Evolutionary conservation across 2,797 vertebrate genomes (phyloP).

Genomic region (Australoheros facetus): DNA sequence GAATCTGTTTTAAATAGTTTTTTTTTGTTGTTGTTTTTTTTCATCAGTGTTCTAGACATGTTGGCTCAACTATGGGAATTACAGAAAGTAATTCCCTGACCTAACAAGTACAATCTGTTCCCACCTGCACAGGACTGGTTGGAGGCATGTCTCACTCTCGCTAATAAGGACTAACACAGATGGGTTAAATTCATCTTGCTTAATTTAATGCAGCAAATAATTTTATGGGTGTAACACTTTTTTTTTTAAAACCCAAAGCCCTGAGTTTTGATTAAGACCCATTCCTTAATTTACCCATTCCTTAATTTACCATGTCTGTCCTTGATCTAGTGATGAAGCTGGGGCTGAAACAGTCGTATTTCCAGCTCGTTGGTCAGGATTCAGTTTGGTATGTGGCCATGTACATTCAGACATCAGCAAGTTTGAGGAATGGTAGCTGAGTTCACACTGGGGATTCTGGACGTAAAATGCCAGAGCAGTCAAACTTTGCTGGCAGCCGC

Average conservation of each 20-base stretch:
- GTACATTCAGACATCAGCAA: conserved; percentile 22
- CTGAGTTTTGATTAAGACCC: not conserved
- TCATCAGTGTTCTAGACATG: not conserved
- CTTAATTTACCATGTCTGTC: not conserved
- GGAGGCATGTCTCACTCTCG: accelerated
- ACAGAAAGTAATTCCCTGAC: not conserved
- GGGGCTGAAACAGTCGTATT: conserved; percentile 8
- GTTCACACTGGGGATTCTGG: conserved; percentile 22
- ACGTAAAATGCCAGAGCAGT: conserved; percentile 53
- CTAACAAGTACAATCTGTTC: not conserved
- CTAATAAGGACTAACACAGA: not conserved
- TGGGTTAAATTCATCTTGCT: not conserved
- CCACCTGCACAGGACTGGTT: accelerated
- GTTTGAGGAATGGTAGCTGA: conserved; percentile 15
- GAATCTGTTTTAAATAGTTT: not conserved
- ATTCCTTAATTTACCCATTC: not conserved
- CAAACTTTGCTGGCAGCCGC: conserved; percentile 41
- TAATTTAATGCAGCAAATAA: accelerated
- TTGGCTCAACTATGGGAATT: not conserved
- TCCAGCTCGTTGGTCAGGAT: conserved; percentile 32
- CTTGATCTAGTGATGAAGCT: conserved; percentile 11
- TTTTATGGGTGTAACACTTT: not conserved
- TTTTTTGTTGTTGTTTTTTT: not conserved
- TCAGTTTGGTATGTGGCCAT: conserved; percentile 45
- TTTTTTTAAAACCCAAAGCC: not conserved